Evolutionary conservation across 2,797 vertebrate genomes (phyloP), one percentile per base, ranked within the genome.

Genomic region (Prunella strophiata): DNA sequence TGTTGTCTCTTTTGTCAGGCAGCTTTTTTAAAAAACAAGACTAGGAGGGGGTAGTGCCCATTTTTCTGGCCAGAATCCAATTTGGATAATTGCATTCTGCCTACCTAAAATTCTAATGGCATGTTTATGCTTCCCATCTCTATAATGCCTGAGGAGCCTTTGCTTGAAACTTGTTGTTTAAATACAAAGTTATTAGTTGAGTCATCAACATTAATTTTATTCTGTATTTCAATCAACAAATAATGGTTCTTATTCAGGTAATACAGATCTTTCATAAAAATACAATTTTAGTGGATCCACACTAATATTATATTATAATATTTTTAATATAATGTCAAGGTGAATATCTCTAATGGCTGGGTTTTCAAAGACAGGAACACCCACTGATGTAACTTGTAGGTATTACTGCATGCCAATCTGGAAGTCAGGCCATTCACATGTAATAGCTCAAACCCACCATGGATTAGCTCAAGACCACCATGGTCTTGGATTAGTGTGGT

Each of bases 21-120:
- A 94, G 58, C 57, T 65, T 90, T 63, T 85, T 23, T 22, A 67
- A 86, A 94, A 94, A 95, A 48, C 10, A 58, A 55, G 80, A 85
- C 73, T 91, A 74, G 85, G 85, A 91, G 80, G 68, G 59, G 38
- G 54, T 74, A 74, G 45, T 85, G 55, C 85, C 57, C 3, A 3
- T 85, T 91, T 47, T 94, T 88, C 83, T 96, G 95, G 95, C 88
- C 77, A 68, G 88, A 93, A 87, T 96, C 94, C 94, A 95, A 67
- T 74, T 54, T 87, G 77, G 65, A 57, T 94, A 95, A 96, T 96
- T 97, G 55, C 66, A 74, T 93, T 94, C 93, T 94, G 80, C 88
- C 78, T 87, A 96, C 94, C 95, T 96, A 74, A 89, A 89, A 91
- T 36, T 80, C 80, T 68, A 93, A 94, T 90, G 83, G 71, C 63